Evolutionary conservation across 2,113 vertebrate genomes (phyloP), one percentile per base, ranked within the genome.

Genomic region (Pongo abelii): DNA sequence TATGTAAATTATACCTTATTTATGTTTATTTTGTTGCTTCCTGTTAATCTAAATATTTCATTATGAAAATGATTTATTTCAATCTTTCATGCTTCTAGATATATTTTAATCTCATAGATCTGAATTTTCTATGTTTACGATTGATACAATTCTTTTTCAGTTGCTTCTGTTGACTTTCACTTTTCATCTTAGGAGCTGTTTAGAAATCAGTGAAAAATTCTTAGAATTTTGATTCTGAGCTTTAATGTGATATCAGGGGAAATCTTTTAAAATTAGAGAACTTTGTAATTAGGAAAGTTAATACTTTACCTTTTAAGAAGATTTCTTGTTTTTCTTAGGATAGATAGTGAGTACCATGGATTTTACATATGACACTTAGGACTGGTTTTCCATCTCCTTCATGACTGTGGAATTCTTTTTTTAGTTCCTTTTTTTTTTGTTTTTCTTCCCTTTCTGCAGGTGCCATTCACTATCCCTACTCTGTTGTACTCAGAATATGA

Each of bases 141-240:
- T 95, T 74, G 85, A 32, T 61, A 61, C 86, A 35, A 88, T 88
- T 91, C 12, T 75, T 90, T 96, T 80, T 94, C 50, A 96, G 27
- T 93, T 96, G 25, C 46, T 95, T 86, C 43, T 96, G 3, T 92
- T 74, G 17, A 80, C 30, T 96, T 97, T 80, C 3, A 85, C 69
- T 96, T 97, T 96, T 94, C n/a, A 55, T 92, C 17, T 88, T 96
- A 92, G 67, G 32, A 23, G 14, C 85, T 94, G 14, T 90, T 93
- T 80, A 91, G 91, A 94, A 95, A 95, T 87, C 43, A 89, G 14
- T 10, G 61, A 14, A 81, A 78, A 97, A 88, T 94, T 67, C 64
- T 92, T 97, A 91, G 64, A 69, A 72, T 89, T 95, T 95, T 91
- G 92, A 78, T 90, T 38, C 16, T 61, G 25, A 81, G 32, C 48